Evolutionary conservation across 1,140 invertebrate species (phyloP).

Genomic region (Drosophila yakuba): DNA sequence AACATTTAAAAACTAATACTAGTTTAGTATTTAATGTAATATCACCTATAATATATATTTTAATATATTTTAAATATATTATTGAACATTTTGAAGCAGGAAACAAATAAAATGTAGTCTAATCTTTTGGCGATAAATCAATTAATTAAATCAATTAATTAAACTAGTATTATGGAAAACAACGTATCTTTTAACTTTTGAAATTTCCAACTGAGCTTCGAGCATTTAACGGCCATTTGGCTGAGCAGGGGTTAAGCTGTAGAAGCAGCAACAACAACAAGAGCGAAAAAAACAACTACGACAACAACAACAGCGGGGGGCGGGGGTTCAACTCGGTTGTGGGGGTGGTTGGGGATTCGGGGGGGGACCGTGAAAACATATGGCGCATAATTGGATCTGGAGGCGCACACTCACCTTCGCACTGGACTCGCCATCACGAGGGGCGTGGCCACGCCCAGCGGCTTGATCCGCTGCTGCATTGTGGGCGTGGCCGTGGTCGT

Average conservation of each 20-base stretch:
- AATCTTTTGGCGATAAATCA: too few species aligned
- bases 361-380: slow-evolving; percentile 8
- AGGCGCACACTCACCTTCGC: slow-evolving; percentile 87
- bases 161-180: too few species aligned
- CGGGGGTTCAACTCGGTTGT: background rate
- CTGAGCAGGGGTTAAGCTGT: slow-evolving; percentile 1
- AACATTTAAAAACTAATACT: too few species aligned
- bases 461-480: slow-evolving; percentile 95
- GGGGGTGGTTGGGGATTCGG: background rate
- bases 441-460: slow-evolving; percentile 94
- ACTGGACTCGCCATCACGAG: slow-evolving; percentile 93
- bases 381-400: background rate
- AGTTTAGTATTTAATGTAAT: too few species aligned
- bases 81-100: too few species aligned
- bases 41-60: too few species aligned
- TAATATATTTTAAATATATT: too few species aligned
- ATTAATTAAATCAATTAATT: too few species aligned
- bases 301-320: slow-evolving; percentile 5
- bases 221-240: background rate
- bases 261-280: slow-evolving; percentile 13
- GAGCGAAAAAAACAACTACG: slow-evolving; percentile 2
- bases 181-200: too few species aligned
- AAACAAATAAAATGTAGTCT: too few species aligned
- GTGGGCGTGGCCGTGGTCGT: slow-evolving; percentile 87
- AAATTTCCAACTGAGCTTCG: too few species aligned